Conservation (phyloP, 2,797 vertebrate genomes). For the Petrocephalus schoutedeni region DNA sequence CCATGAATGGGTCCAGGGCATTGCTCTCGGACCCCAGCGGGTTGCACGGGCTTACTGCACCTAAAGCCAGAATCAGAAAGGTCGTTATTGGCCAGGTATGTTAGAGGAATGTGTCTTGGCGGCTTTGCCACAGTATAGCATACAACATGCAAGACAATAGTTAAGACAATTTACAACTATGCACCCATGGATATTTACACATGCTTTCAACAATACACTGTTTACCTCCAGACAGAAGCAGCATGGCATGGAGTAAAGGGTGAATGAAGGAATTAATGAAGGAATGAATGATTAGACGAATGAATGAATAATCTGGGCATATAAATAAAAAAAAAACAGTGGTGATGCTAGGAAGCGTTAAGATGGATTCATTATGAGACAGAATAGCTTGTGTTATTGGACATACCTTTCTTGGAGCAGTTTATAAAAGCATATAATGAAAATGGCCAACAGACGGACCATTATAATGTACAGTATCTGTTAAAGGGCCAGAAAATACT, state of each 20-base stretch:
- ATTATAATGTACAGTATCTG: not conserved
- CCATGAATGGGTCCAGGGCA: conserved; percentile 53
- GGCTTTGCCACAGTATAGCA: not conserved
- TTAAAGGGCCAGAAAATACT: not conserved
- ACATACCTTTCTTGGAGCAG: not conserved
- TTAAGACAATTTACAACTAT: not conserved
- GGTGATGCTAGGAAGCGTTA: not conserved
- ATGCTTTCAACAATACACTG: not conserved
- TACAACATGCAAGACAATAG: not conserved
- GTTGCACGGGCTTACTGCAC: conserved; percentile 61
- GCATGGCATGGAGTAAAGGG: not conserved
- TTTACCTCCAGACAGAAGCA: not conserved
- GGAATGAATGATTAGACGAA: not conserved
- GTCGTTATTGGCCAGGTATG: not conserved
- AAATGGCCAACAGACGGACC: not conserved
- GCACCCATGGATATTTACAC: not conserved
- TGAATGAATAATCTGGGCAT: not conserved
- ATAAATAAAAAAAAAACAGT: not conserved
- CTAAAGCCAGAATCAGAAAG: conserved; percentile 38
- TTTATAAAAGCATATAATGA: not conserved
- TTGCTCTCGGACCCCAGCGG: conserved; percentile 61
- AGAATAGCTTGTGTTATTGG: not conserved
- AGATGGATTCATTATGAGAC: not conserved
- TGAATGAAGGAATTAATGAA: not conserved
- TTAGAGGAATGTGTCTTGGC: not conserved